These are phyloP conservation scores for Neopipo cinnamomea DNA, from an alignment of 2,113 vertebrate species.

Conservation along the genomic window DNA sequence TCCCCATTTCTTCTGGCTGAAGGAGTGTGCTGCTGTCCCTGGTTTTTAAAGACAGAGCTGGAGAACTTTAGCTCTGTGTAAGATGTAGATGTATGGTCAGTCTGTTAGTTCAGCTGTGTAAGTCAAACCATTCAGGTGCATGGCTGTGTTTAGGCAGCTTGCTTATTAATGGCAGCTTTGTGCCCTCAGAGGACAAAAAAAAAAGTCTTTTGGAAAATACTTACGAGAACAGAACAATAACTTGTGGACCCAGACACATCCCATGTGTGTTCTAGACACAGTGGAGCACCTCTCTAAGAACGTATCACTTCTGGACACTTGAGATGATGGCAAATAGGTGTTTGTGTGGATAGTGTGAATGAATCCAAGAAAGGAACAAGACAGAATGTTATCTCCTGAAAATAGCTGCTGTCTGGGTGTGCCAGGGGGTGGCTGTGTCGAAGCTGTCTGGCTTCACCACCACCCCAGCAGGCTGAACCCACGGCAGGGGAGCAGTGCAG, in stretches of 20 bases:
- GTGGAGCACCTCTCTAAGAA: neutral
- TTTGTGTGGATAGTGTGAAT: neutral
- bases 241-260: neutral
- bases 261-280: accelerated
- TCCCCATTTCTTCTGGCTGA: neutral
- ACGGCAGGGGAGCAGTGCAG: neutral
- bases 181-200: neutral
- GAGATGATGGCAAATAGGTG: neutral
- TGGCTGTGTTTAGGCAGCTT: neutral
- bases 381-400: neutral
- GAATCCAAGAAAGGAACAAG: neutral
- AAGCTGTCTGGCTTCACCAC: neutral
- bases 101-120: neutral
- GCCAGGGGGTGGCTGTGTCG: neutral
- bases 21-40: neutral
- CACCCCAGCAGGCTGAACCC: neutral
- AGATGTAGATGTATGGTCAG: neutral
- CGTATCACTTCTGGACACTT: neutral
- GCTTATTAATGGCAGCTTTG: neutral
- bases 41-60: neutral
- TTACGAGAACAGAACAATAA: neutral
- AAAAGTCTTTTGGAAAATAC: neutral
- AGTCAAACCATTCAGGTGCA: neutral
- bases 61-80: neutral
- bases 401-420: neutral